phyloP scores from a whole-genome alignment of 2,113 vertebrate species.

The Caranx ignobilis region DNA sequence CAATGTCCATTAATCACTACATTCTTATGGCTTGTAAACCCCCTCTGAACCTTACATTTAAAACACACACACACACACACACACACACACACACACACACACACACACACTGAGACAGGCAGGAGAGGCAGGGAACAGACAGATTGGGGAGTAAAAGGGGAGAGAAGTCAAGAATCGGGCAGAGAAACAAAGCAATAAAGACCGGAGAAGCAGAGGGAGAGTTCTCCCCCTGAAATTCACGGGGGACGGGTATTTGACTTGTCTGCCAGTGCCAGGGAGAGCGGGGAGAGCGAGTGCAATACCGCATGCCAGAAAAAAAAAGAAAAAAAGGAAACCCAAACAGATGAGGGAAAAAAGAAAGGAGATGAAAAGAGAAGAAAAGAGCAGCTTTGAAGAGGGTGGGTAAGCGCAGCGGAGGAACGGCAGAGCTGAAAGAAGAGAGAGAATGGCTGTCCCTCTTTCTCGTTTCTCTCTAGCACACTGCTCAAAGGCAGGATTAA shows the following conservation, averaged over 20 bases:
- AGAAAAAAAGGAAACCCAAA: slow-evolving; percentile 72
- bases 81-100: slow-evolving; percentile 12
- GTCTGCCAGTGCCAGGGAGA: slow-evolving; percentile 68
- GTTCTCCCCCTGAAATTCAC: slow-evolving; percentile 57
- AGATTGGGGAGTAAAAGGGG: slow-evolving; percentile 42
- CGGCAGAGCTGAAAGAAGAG: slow-evolving; percentile 64
- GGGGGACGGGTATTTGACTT: slow-evolving; percentile 71
- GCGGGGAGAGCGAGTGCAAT: slow-evolving; percentile 65
- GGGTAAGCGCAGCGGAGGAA: slow-evolving; percentile 73
- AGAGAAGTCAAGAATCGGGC: slow-evolving; percentile 62
- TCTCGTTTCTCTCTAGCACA: slow-evolving; percentile 61
- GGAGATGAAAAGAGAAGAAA: slow-evolving; percentile 77
- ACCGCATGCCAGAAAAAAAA: slow-evolving; percentile 63
- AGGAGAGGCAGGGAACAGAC: slow-evolving; percentile 39
- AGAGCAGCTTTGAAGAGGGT: slow-evolving; percentile 82
- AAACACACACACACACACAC: slow-evolving; percentile 12
- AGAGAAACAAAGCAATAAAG: slow-evolving; percentile 67
- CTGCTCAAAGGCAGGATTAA: slow-evolving; percentile 83
- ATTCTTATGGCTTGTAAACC: slow-evolving; percentile 48
- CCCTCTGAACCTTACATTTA: slow-evolving; percentile 37
- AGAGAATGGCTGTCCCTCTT: slow-evolving; percentile 78
- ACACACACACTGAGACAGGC: slow-evolving; percentile 9
- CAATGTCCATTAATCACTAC: slow-evolving; percentile 61
- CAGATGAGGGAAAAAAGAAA: slow-evolving; percentile 77
- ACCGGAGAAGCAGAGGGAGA: slow-evolving; percentile 46